Conservation (phyloP, 2,888 invertebrate genomes). For the Noctua comes region DNA sequence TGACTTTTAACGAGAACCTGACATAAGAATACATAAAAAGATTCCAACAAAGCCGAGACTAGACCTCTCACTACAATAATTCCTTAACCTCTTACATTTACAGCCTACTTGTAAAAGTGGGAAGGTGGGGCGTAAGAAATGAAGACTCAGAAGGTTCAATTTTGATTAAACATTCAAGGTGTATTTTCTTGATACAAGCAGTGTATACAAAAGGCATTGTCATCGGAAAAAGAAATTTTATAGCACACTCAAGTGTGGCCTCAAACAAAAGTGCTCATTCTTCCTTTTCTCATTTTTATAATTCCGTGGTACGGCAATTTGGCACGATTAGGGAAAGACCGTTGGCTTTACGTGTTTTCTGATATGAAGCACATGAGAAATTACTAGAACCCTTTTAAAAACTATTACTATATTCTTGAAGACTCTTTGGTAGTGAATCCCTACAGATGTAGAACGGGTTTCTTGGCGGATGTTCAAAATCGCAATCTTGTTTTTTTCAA, state of each 20-base stretch:
- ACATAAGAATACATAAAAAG: conserved; percentile 20
- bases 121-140: neutral
- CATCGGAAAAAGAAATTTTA: neutral
- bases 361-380: neutral
- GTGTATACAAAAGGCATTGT: neutral
- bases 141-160: conserved; percentile 24
- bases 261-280: neutral
- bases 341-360: neutral
- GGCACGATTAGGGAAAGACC: neutral
- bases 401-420: neutral
- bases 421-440: neutral
- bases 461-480: neutral
- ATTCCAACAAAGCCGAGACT: conserved; percentile 11
- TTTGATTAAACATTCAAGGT: neutral
- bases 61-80: conserved; percentile 44
- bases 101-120: conserved; percentile 21
- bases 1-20: conserved; percentile 4
- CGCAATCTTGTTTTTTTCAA: neutral
- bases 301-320: neutral
- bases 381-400: neutral
- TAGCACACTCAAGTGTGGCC: neutral
- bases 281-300: neutral
- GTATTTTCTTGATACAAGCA: neutral
- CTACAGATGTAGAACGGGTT: neutral
- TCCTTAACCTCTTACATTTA: conserved; percentile 58